Evolutionary conservation across 2,888 invertebrate species (phyloP).

Genomic region (Coelopa pilipes): DNA sequence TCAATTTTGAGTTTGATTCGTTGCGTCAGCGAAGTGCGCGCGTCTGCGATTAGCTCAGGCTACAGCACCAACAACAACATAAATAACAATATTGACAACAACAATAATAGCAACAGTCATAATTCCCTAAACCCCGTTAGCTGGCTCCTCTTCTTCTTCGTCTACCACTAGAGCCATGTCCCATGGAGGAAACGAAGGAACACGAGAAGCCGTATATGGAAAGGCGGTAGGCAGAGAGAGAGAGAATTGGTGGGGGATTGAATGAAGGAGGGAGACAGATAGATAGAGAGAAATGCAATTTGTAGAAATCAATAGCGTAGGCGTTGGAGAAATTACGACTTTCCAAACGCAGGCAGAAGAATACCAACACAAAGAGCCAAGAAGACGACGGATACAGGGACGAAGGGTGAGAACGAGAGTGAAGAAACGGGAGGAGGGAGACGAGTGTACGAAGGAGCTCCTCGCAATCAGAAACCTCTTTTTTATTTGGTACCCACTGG

Average conservation of each 20-base stretch:
- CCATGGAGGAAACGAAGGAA: too few species aligned
- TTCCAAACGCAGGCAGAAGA: too few species aligned
- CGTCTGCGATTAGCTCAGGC: conserved; percentile 8
- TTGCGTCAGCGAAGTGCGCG: conserved; percentile 28
- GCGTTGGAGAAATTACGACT: conserved; percentile 31
- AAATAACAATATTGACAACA: too few species aligned
- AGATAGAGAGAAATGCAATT: conserved; percentile 26
- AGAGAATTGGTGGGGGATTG: background rate
- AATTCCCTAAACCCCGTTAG: conserved; percentile 21
- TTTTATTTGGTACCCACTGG: too few species aligned
- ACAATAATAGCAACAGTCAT: background rate
- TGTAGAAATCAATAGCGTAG: conserved; percentile 29
- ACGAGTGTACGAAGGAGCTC: too few species aligned
- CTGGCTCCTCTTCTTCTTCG: conserved; percentile 22
- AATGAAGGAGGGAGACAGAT: background rate
- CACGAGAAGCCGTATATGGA: too few species aligned
- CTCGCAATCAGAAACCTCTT: too few species aligned
- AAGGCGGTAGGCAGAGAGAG: too few species aligned
- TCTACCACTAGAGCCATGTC: background rate
- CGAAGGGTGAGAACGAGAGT: too few species aligned
- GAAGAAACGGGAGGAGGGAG: too few species aligned
- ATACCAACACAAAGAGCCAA: too few species aligned
- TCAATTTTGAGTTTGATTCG: conserved; percentile 33
- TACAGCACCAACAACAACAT: background rate
- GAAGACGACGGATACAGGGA: too few species aligned